Evolutionary conservation across 1,140 invertebrate species (phyloP).

Genomic region (Maniola jurtina): DNA sequence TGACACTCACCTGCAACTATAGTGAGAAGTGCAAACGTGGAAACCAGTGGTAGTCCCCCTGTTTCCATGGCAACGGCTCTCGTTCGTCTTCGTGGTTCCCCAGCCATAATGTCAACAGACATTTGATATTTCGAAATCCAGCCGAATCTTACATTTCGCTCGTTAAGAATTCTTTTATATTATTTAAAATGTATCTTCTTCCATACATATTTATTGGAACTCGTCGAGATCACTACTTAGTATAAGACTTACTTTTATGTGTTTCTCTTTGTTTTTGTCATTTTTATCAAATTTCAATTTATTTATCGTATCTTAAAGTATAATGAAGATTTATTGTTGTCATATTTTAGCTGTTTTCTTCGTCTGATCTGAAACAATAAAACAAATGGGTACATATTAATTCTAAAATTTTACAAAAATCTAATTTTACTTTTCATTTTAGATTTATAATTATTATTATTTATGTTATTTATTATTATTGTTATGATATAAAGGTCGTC

Average conservation of each 20-base stretch:
- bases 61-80: slow-evolving; percentile 64
- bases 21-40: slow-evolving; percentile 68
- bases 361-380: slow-evolving; percentile 47
- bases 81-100: slow-evolving; percentile 47
- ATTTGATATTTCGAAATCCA: slow-evolving; percentile 45
- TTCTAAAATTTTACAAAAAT: no score
- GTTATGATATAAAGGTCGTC: no score
- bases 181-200: slow-evolving; percentile 11
- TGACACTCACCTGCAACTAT: slow-evolving; percentile 65
- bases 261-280: not conserved
- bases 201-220: slow-evolving; percentile 3
- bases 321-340: slow-evolving; percentile 8
- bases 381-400: no score
- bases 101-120: slow-evolving; percentile 55
- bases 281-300: not conserved
- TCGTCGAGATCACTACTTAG: not conserved
- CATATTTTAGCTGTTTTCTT: slow-evolving; percentile 21
- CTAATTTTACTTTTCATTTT: no score
- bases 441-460: no score
- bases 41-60: slow-evolving; percentile 64
- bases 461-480: no score
- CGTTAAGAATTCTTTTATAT: slow-evolving; percentile 15
- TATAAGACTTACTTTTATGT: no score
- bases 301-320: slow-evolving; percentile 5
- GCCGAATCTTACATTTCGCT: slow-evolving; percentile 42